Evolutionary conservation across 2,113 vertebrate species (phyloP).

Genomic region (Mesoclemmys tuberculata): DNA sequence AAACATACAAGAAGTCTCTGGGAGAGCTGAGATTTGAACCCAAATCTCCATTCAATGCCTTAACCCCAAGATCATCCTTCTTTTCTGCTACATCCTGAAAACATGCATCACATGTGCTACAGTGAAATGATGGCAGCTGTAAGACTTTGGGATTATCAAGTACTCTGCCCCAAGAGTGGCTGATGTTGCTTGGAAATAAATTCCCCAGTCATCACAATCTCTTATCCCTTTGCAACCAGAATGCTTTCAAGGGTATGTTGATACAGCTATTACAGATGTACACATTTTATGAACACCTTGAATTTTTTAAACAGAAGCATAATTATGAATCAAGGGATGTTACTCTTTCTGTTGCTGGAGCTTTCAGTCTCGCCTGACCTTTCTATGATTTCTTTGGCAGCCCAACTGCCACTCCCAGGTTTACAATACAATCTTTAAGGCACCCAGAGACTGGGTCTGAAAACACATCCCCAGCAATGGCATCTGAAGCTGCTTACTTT

Average conservation of each 20-base stretch:
- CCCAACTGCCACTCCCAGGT: neutral
- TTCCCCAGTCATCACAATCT: neutral
- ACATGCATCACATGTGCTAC: neutral
- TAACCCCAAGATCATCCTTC: neutral
- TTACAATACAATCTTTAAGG: neutral
- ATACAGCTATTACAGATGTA: neutral
- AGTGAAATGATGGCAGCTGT: neutral
- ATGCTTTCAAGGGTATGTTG: neutral
- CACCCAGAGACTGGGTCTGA: neutral
- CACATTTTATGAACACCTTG: neutral
- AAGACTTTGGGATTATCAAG: neutral
- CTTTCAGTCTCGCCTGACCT: neutral
- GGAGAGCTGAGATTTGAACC: slow-evolving; percentile 21
- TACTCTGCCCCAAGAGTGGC: neutral
- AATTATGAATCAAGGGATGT: neutral
- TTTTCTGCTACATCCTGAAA: neutral
- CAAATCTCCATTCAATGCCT: neutral
- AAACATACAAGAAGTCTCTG: neutral
- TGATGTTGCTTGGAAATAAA: neutral
- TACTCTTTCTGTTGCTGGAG: neutral
- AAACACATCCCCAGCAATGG: neutral
- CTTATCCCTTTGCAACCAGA: neutral
- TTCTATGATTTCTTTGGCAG: slow-evolving; percentile 11
- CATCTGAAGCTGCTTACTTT: neutral
- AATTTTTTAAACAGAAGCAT: neutral